Evolutionary conservation across 1,140 invertebrate genomes (phyloP).

Genomic region (Epicauta chinensis): DNA sequence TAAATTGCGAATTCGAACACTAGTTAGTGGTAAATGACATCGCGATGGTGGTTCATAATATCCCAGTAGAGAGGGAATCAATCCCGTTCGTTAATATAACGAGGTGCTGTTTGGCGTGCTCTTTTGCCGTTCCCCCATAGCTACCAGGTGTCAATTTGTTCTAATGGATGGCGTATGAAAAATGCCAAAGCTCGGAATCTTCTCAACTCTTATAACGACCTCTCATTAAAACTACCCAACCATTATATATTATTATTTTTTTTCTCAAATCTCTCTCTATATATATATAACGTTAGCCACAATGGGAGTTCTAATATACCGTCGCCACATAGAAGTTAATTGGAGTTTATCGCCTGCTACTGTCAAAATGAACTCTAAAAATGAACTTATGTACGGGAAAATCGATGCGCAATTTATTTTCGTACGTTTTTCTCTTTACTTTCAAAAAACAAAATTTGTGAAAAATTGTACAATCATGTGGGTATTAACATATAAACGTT

Average conservation of each 20-base stretch:
- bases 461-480: neutral
- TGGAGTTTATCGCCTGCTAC: neutral
- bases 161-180: slow-evolving; percentile 39
- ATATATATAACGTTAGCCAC: neutral
- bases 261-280: neutral
- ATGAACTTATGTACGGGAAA: neutral
- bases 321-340: neutral
- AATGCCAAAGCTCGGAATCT: slow-evolving; percentile 27
- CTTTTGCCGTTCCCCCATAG: slow-evolving; percentile 16
- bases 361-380: neutral
- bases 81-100: slow-evolving; percentile 33
- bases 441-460: neutral
- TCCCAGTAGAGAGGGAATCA: slow-evolving; percentile 22
- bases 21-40: too few species aligned
- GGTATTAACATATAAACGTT: slow-evolving; percentile 12
- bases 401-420: too few species aligned
- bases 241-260: too few species aligned
- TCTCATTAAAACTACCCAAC: slow-evolving; percentile 39
- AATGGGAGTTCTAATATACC: too few species aligned
- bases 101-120: slow-evolving; percentile 20
- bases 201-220: slow-evolving; percentile 36
- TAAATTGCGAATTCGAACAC: too few species aligned
- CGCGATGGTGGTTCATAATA: too few species aligned
- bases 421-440: too few species aligned
- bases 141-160: slow-evolving; percentile 42